Conservation (phyloP, 1,140 invertebrate species). For the Monochamus saltuarius region DNA sequence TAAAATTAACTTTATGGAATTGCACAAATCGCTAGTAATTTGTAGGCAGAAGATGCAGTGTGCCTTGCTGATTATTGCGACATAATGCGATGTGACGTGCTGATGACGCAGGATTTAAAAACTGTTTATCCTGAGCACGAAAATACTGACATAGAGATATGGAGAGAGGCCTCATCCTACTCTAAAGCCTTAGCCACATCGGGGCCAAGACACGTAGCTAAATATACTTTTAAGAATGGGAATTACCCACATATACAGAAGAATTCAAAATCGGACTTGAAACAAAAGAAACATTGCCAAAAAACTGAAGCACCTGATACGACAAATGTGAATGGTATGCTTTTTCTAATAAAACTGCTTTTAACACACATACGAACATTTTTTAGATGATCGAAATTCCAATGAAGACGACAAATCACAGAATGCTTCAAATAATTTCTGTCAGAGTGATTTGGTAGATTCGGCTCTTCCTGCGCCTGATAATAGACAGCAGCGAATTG, state of each 20-base stretch:
- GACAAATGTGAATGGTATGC: conserved; percentile 33
- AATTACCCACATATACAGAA: conserved; percentile 37
- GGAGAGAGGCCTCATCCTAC: conserved; percentile 67
- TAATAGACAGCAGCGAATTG: conserved; percentile 64
- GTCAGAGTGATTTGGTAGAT: conserved; percentile 67
- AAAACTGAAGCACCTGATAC: conserved; percentile 40
- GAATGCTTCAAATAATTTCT: conserved; percentile 51
- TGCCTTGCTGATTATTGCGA: conserved; percentile 93
- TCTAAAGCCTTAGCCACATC: conserved; percentile 67
- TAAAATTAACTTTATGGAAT: conserved; percentile 4
- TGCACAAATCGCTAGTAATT: neutral
- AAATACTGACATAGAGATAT: conserved; percentile 74
- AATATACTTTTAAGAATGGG: conserved; percentile 42
- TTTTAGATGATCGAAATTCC: conserved; percentile 38
- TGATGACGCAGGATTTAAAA: conserved; percentile 69
- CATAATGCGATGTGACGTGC: conserved; percentile 90
- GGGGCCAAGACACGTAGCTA: conserved; percentile 47
- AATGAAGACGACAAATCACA: conserved; percentile 43
- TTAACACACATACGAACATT: too few relatives aligned
- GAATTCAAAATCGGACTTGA: conserved; percentile 21
- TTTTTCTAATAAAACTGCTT: too few relatives aligned
- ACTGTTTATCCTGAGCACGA: conserved; percentile 59
- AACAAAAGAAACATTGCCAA: conserved; percentile 41
- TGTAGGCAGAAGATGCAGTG: conserved; percentile 82
- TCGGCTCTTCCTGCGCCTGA: conserved; percentile 65